Conservation (phyloP, 2,113 vertebrate species). For the Promerops cafer region DNA sequence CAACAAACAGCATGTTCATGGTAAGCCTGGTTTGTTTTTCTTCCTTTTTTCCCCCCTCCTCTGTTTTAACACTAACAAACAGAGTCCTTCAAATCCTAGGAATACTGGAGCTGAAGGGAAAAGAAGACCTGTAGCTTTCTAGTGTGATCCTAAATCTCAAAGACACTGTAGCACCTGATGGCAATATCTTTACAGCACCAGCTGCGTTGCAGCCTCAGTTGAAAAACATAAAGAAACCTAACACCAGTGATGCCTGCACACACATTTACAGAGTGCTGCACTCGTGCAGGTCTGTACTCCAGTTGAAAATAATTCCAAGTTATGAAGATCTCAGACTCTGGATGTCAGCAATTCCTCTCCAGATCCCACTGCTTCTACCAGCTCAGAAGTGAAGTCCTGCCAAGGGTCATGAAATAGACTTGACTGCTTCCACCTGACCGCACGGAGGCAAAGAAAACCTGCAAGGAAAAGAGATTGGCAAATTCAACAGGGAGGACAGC, state of each 20-base stretch:
- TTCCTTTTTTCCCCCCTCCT: background rate
- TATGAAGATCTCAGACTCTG: slow-evolving; percentile 69
- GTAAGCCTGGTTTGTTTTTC: background rate
- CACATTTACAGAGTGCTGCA: slow-evolving; percentile 63
- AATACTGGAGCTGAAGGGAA: slow-evolving; percentile 69
- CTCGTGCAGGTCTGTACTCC: slow-evolving; percentile 74
- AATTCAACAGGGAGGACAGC: background rate
- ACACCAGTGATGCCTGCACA: slow-evolving; percentile 62
- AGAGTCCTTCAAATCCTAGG: slow-evolving; percentile 71
- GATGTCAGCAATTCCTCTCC: slow-evolving; percentile 57
- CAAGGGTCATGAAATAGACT: slow-evolving; percentile 99
- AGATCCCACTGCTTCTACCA: slow-evolving; percentile 81
- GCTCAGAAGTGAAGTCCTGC: slow-evolving; percentile 97
- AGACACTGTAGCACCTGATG: slow-evolving; percentile 74
- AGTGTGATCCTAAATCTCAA: slow-evolving; percentile 66
- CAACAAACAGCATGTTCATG: slow-evolving; percentile 25
- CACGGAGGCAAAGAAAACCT: slow-evolving; percentile 98
- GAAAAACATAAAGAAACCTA: slow-evolving; percentile 69
- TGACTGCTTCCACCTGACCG: slow-evolving; percentile 97
- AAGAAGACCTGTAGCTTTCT: slow-evolving; percentile 65
- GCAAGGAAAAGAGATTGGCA: background rate
- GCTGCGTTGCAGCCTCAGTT: slow-evolving; percentile 74
- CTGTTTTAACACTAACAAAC: slow-evolving; percentile 38
- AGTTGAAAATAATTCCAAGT: slow-evolving; percentile 76
- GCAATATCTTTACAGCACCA: slow-evolving; percentile 78